A percentile compares a stretch with the other conserved stretches of the same genome.
These are phyloP conservation scores for Pyrgilauda ruficollis DNA, from an alignment of 2,113 vertebrate species.

Conservation along the genomic window DNA sequence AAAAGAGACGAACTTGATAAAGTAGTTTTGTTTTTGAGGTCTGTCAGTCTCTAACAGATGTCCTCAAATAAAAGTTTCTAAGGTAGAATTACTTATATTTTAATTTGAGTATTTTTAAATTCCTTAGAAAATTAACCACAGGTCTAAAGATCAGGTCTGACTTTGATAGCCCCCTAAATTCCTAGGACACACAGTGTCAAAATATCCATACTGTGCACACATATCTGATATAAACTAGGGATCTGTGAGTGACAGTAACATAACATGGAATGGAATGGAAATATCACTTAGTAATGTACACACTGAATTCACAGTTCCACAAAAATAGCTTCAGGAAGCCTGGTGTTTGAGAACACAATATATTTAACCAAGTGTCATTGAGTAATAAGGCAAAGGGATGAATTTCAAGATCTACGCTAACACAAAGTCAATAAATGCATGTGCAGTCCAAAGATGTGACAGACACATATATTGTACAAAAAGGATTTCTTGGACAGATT, in stretches of 20 bases:
- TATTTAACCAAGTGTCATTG: conserved; percentile 50
- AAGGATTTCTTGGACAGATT: conserved; percentile 71
- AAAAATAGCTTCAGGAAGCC: background rate
- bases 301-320: background rate
- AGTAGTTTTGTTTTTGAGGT: background rate
- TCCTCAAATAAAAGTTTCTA: background rate
- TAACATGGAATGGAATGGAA: background rate
- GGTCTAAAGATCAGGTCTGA: background rate
- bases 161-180: background rate
- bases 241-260: background rate
- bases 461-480: conserved; percentile 72
- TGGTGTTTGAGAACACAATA: background rate
- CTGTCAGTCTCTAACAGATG: background rate
- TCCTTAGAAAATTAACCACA: background rate
- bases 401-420: conserved; percentile 40
- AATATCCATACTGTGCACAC: background rate
- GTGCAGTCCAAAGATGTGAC: conserved; percentile 68
- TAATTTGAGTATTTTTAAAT: background rate
- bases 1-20: background rate
- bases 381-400: conserved; percentile 45
- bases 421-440: conserved; percentile 75
- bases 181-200: background rate
- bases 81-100: background rate
- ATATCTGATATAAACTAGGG: background rate
- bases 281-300: background rate